phyloP scores from a whole-genome alignment of 30 jellyfish, hydroid and myxozoan species.

The Hydra vulgaris region DNA sequence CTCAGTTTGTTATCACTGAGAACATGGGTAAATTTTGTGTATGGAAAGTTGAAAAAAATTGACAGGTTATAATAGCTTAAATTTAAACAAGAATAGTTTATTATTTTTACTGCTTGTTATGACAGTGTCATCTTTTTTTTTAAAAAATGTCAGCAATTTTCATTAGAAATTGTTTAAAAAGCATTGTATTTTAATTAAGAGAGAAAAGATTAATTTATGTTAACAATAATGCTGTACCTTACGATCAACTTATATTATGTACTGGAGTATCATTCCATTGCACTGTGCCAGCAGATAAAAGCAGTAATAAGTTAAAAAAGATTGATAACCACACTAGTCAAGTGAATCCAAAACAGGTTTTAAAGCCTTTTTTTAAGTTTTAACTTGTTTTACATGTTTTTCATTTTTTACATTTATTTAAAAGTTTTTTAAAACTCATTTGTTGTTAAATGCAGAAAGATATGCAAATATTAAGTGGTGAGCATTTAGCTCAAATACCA shows the following conservation, averaged over 20 bases:
- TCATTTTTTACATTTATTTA: too few relatives aligned
- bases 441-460: too few relatives aligned
- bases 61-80: conserved; percentile 74
- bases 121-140: too few relatives aligned
- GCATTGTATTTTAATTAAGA: conserved; percentile 6
- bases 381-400: too few relatives aligned
- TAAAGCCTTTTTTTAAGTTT: too few relatives aligned
- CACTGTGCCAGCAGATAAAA: conserved; percentile 88
- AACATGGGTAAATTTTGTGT: conserved; percentile 80
- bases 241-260: conserved; percentile 86
- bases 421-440: too few relatives aligned
- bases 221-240: conserved; percentile 47
- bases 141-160: too few relatives aligned
- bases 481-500: conserved; percentile 14
- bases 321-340: too few relatives aligned
- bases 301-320: conserved; percentile 13
- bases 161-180: not conserved
- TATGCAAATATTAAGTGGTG: too few relatives aligned
- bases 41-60: conserved; percentile 65
- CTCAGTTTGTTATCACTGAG: conserved; percentile 45
- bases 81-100: too few relatives aligned
- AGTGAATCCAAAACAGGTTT: too few relatives aligned
- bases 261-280: conserved; percentile 82
- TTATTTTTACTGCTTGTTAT: too few relatives aligned
- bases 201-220: conserved; percentile 43